Conservation (phyloP, 2,888 invertebrate species). For the Sinodicranocentrus sp. region DNA sequence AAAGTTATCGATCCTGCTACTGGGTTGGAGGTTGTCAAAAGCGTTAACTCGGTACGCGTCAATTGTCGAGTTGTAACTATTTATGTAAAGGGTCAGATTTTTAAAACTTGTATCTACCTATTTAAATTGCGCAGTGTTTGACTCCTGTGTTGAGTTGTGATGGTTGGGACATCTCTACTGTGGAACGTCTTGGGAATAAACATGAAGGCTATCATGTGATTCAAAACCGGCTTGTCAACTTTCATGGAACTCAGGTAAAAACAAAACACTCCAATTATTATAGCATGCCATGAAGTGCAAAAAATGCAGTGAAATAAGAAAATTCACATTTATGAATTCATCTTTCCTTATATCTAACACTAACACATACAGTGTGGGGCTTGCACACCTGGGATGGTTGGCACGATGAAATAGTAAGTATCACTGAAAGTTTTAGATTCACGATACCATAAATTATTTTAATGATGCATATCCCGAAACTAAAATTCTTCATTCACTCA, state of each 20-base stretch:
- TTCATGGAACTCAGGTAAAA: conserved; percentile 78
- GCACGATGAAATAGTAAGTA: conserved; percentile 81
- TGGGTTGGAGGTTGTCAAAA: conserved; percentile 80
- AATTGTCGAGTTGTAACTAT: not conserved
- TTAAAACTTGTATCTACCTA: not conserved
- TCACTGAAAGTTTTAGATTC: no score
- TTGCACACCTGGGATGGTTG: conserved; percentile 79
- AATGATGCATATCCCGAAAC: no score
- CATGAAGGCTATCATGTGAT: conserved; percentile 78
- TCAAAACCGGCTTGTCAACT: conserved; percentile 78
- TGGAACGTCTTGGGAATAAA: conserved; percentile 78
- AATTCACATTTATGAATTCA: not conserved
- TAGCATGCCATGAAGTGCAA: not conserved
- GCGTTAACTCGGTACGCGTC: conserved; percentile 84
- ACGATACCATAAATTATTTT: no score
- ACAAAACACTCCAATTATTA: no score
- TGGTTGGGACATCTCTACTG: conserved; percentile 80
- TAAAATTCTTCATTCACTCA: no score
- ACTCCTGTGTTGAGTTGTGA: conserved; percentile 83
- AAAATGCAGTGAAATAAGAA: not conserved
- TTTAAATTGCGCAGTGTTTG: conserved; percentile 81
- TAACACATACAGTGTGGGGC: conserved; percentile 78
- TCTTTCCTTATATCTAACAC: not conserved
- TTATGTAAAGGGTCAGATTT: no score
- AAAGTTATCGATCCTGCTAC: conserved; percentile 55